These are phyloP conservation scores for Corythornis madagascariensis DNA, from an alignment of 2,113 vertebrate species.

Conservation along the genomic window DNA sequence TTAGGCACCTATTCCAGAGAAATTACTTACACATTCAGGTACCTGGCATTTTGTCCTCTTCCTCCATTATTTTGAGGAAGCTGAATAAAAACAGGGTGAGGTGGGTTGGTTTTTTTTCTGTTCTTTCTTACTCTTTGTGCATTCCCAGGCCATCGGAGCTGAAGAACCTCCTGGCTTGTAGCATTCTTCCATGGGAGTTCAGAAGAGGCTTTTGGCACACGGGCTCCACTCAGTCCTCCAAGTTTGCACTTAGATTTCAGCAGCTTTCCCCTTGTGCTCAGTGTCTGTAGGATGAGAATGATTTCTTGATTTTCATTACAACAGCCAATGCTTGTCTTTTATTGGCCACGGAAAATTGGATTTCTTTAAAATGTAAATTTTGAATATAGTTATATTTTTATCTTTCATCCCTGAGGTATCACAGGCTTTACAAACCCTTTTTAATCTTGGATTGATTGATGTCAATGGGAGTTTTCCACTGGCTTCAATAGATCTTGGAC, in stretches of 20 bases:
- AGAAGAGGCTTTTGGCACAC: background rate
- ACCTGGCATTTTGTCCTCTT: background rate
- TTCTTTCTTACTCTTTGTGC: too few relatives aligned
- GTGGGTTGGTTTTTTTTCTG: too few relatives aligned
- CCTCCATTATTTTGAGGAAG: background rate
- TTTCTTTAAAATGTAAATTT: constrained; percentile 2
- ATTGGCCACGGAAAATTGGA: background rate
- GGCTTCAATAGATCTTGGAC: background rate
- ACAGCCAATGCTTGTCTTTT: background rate
- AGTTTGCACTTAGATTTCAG: background rate
- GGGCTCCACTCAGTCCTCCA: background rate
- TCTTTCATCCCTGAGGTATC: background rate
- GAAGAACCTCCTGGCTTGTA: background rate
- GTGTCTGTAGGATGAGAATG: background rate
- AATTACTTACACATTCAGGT: background rate
- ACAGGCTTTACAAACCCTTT: background rate
- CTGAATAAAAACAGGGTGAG: background rate
- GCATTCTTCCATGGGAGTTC: background rate
- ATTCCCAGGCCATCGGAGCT: accelerated
- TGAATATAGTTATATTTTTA: background rate
- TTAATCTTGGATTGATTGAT: background rate
- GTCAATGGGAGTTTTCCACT: background rate
- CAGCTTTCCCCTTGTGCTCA: background rate
- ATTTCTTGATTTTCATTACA: background rate
- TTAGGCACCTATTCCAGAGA: background rate